Base-by-base conservation (phyloP, 2,113 vertebrate genomes). In the Thomomys bottae region DNA sequence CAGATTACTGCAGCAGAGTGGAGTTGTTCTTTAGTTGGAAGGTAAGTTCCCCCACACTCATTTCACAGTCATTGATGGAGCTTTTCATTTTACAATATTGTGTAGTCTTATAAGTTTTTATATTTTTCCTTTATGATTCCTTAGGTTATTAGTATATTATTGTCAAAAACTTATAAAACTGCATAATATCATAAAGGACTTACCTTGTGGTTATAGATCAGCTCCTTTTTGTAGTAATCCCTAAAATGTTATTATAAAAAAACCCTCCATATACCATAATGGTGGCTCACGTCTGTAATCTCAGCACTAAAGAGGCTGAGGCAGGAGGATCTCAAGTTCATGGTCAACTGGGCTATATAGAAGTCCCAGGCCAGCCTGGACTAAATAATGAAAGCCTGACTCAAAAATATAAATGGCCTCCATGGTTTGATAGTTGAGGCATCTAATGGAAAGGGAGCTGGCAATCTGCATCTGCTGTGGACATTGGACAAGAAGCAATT, bases 381-480 rank as follows among this genome's bases (percentile, higher is more conserved):
- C 59, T 61, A 61, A 21, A 61, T 61, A 61, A 23, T 61, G 59
- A 61, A 26, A 61, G 5, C 21, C 20, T 61, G 20, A 4, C 59
- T 61, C 59, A 61, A 59, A 59, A 61, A 61, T 21, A 61, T 54
- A 61, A 61, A 54, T 54, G 49, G 59, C 63, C 59, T 89, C 49
- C 63, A 95, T 90, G 94, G 89, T 95, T 63, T 91, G 40, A 91
- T 82, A 96, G n/a, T 88, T 96, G 95, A 87, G 92, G 49, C 94
- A 94, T 97, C 94, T 96, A 42, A 88, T 92, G 72, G 97, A 98
- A 97, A 98, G 97, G 97, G 97, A 97, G 96, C 97, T 96, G 97
- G 97, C 97, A 97, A 96, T 97, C 97, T 97, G 93, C 96, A 96
- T 96, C 96, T 98, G 97, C 97, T 98, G 93, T 97, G 97, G 97